Evolutionary conservation across 2,888 invertebrate genomes (phyloP), one percentile per base, ranked within the genome.

Genomic region (Amphipyra berbera): DNA sequence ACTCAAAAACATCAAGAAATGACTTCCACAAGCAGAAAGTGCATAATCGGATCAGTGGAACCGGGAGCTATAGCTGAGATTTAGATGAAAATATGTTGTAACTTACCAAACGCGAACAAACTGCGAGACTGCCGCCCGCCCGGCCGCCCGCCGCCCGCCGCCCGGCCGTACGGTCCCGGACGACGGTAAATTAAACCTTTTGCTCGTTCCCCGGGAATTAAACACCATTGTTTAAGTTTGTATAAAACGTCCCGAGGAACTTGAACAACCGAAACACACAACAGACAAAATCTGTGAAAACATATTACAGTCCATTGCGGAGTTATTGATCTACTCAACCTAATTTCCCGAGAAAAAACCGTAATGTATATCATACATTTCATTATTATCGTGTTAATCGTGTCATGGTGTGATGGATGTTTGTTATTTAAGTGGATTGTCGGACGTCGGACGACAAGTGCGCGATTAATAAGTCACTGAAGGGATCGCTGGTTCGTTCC

Each of bases 121-220:
- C 37, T 21, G 38, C 38, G 50, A 56, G 30, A 9, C 13, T 45
- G 33, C 45, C 47, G 37, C 33, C 12, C 37, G 15, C 3, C 21
- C 21, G 21, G 21, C 21, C 21, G 21, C 21, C 2, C 21, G 21
- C 21, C 21, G 21, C 21, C 21, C 2, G 21, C 21, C 21, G 21
- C 21, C 2, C 21, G 21, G 33, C 45, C 47, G 37, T 40, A 14
- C 37, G 15, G 10, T 15, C 27, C 21, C 21, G 13, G 56, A 30
- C 53, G 14, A 46, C 57, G 54, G 35, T 55, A 48, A 73, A 66
- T 69, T 69, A 61, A 69, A 69, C 58, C 50, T 61, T 54, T 66
- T 54, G 64, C 45, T 42, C 15, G 47, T 48, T 47, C 33, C 59
- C 15, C 35, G 64, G 45, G 61, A 61, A 68, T 71, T 60, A 71